These are phyloP conservation scores for Anniella stebbinsi DNA, from an alignment of 2,797 vertebrate genomes.

Conservation along the genomic window DNA sequence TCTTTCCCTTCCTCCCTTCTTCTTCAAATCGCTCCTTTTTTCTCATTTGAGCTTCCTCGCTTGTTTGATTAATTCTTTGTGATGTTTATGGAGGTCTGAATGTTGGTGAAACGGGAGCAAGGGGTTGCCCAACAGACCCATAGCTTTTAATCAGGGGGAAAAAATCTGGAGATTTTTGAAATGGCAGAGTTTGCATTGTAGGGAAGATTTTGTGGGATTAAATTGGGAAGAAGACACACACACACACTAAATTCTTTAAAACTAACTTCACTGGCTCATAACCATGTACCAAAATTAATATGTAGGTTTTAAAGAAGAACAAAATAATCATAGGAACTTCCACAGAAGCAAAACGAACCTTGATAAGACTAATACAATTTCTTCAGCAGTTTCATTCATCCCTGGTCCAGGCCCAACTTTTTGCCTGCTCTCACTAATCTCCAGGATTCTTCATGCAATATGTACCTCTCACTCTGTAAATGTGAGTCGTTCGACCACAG, in stretches of 20 bases:
- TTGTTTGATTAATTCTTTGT: neutral
- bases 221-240: neutral
- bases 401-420: no score
- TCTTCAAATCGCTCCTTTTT: neutral
- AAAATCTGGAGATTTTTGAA: neutral
- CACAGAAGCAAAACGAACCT: neutral
- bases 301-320: no score
- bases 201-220: neutral
- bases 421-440: neutral
- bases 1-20: neutral
- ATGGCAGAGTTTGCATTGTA: neutral
- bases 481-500: neutral
- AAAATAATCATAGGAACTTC: neutral
- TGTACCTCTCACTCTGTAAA: neutral
- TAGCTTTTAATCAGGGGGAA: neutral
- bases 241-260: no score
- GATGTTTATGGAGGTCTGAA: neutral
- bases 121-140: neutral
- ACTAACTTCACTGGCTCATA: neutral
- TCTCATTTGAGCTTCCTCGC: neutral
- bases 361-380: neutral
- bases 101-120: no score
- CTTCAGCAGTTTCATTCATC: neutral
- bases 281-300: no score
- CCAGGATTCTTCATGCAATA: neutral